Base-by-base conservation (phyloP, 2,888 invertebrate genomes). In the Timema podura region DNA sequence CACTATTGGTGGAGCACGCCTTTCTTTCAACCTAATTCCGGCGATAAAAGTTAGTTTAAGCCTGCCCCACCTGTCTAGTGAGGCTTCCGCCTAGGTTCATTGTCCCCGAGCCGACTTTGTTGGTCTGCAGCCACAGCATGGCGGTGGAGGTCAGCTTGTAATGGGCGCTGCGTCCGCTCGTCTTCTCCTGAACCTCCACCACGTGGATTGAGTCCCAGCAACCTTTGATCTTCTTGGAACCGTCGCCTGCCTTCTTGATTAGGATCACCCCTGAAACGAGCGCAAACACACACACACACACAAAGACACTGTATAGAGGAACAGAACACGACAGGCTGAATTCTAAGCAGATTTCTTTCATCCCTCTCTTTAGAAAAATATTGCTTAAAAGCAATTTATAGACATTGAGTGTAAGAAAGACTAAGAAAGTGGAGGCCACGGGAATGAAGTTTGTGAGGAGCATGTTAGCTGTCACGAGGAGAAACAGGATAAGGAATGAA, bases 141-240 rank as follows among this genome's bases (percentile, higher is more conserved):
- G 96, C 97, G 0, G 99, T 99, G 0, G 98, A 98, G 61, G 98
- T 99, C 78, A 99, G 87, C 85, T 99, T 99, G 81, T 99, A 99
- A 81, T 98, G 97, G 45, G 98, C 98, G 76, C 90, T 93, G 69
- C 96, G 87, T 0, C 97, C 97, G 45, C 92, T 92, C 65, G 95
- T 91, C 82, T 98, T 98, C 81, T 98, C 97, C 80, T 95, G 95
- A 1, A 99, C 98, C 83, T 99, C 99, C 15, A 99, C 95, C 0
- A 99, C 99, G 80, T 99, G 99, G 79, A 99, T 97, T 2, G 98
- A 98, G 81, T 99, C 99, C 99, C 99, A 99, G 82, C 98, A 98
- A 1, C 99, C 99, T 81, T 97, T 97, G 77, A 98, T 98, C 83
- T 96, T 97, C 83, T 95, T 96, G 54, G 96, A 96, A 15, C 98